Percentiles rank a stretch among this genome's conserved stretches.
Conservation (phyloP, 2,888 invertebrate species). For the Papilio demoleus region DNA sequence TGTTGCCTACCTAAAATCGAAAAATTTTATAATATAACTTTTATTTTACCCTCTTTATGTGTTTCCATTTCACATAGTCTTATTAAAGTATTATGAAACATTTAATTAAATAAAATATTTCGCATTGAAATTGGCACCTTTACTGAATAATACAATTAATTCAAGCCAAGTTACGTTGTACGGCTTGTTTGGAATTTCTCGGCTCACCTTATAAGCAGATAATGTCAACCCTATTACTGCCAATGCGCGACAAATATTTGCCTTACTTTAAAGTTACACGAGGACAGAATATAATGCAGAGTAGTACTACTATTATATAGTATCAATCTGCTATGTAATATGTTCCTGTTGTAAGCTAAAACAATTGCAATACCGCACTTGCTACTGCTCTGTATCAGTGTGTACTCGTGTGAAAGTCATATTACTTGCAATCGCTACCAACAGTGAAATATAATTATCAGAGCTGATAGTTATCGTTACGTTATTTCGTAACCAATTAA, state of each 20-base stretch:
- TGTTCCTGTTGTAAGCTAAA: background rate
- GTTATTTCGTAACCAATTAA: constrained; percentile 41
- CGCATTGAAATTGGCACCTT: constrained; percentile 13
- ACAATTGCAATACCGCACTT: background rate
- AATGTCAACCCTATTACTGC: constrained; percentile 32
- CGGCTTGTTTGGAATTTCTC: constrained; percentile 23
- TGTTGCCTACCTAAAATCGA: too few species aligned
- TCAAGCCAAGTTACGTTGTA: constrained; percentile 13
- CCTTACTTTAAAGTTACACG: constrained; percentile 18
- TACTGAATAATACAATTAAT: constrained; percentile 23
- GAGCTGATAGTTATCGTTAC: constrained; percentile 25
- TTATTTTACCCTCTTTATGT: too few species aligned
- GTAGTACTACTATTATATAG: background rate
- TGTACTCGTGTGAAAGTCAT: background rate
- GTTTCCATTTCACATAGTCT: background rate
- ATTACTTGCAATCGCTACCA: constrained; percentile 17
- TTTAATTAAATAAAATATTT: background rate
- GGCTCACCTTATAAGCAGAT: constrained; percentile 25
- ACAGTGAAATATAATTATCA: constrained; percentile 35
- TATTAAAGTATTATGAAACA: background rate
- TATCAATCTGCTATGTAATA: background rate
- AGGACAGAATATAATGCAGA: background rate
- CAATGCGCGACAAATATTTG: constrained; percentile 18
- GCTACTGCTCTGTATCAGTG: background rate
- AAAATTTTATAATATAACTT: too few species aligned